Base-by-base conservation (phyloP, 2,888 invertebrate species). In the Acanthococcus lagerstroemiae region DNA sequence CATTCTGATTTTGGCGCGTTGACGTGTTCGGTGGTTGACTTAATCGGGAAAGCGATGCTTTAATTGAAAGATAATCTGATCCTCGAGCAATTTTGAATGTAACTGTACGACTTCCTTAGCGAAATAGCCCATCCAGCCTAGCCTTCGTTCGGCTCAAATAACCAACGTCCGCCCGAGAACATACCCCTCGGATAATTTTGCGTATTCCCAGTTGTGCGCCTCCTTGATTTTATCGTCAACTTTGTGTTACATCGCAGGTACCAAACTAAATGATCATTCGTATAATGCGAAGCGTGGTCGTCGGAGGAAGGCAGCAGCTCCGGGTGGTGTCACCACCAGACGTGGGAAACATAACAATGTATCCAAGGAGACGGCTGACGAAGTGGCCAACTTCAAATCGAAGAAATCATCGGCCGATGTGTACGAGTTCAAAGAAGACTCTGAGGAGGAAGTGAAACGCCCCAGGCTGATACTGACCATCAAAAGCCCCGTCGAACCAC, bases 341-440 rank as follows among this genome's bases (percentile, higher is more conserved):
- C 66, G 69, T 44, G 65, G 66, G 52, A 69, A 68, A 21, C 58
- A 66, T 12, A 68, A 69, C 21, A 30, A 63, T 17, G 4, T 15
- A 15, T 22, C 24, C 22, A 24, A 21, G 21, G 24, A 52, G 5
- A 24, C 21, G 5, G 2, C 19, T 24, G 52, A 52, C 21, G 9
- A 15, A 27, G 66, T 58, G 50, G 45, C 55, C 17, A 22, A 19
- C 17, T 44, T 52, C 37, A 63, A 63, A 37, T 17, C 27, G 25
- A 63, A 63, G 25, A 70, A 66, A 15, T 67, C 84, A 0, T 68
- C 84, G 0, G 84, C 87, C 9, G 93, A 93, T 73, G 83, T 94
- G 3, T 94, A 93, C 74, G 93, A 93, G 75, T 94, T 94, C 74
- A 86, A 88, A 71, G 93, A 93, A 74, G 93, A 93, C 75, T 88